These are phyloP conservation scores for Chiroxiphia lanceolata DNA, from an alignment of 2,797 vertebrate species.

Conservation along the genomic window DNA sequence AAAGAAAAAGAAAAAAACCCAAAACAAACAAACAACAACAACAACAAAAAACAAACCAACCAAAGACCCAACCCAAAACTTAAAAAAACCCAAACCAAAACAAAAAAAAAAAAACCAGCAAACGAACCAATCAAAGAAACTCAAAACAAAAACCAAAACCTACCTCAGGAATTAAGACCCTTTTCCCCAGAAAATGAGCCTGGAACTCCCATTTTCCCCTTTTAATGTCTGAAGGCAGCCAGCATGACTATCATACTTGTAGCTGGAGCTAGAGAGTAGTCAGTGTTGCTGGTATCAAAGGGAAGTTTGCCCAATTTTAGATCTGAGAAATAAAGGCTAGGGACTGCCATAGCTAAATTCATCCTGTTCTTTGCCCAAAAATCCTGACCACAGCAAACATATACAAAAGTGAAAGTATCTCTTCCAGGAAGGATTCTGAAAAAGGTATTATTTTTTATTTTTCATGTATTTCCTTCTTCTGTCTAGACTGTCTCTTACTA, in stretches of 20 bases:
- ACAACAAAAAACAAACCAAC: too few species aligned
- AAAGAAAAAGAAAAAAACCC: not conserved
- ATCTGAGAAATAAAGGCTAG: not conserved
- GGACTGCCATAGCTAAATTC: not conserved
- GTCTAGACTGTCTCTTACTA: not conserved
- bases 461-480: not conserved
- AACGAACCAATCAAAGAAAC: not conserved
- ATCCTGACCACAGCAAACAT: not conserved
- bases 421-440: not conserved
- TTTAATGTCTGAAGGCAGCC: not conserved
- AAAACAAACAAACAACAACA: too few species aligned
- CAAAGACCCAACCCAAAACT: not conserved
- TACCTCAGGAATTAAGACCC: not conserved
- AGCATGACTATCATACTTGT: not conserved
- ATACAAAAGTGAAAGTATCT: not conserved
- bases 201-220: not conserved
- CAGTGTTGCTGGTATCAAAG: not conserved
- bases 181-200: not conserved
- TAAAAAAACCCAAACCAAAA: not conserved
- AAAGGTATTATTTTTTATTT: not conserved
- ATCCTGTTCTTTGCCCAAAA: not conserved
- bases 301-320: not conserved
- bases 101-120: not conserved
- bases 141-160: not conserved
- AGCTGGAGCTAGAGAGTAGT: not conserved